Conservation (phyloP, 2,113 vertebrate genomes). For the Brachyhypopomus gauderio region DNA sequence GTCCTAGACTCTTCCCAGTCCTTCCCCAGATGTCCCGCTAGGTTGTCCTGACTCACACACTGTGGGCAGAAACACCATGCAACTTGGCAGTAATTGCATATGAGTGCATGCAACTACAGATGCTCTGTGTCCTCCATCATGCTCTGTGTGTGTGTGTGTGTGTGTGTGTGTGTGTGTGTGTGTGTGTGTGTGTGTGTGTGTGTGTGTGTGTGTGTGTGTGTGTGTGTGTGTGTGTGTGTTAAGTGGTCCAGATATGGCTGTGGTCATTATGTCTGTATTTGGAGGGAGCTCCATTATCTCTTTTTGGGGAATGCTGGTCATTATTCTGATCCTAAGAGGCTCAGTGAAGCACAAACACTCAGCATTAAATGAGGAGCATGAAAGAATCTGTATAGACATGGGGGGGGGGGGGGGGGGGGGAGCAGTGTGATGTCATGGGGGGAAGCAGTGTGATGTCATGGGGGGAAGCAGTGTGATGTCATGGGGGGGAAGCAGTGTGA, state of each 20-base stretch:
- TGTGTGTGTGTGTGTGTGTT: slow-evolving; percentile 16
- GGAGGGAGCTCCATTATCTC: background rate
- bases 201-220: background rate
- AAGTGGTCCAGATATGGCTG: background rate
- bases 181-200: background rate
- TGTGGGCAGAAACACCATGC: slow-evolving; percentile 25
- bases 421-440: background rate
- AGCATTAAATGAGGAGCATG: background rate
- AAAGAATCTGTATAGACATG: background rate
- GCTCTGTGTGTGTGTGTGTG: background rate
- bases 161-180: slow-evolving; percentile 12
- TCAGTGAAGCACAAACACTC: slow-evolving; percentile 32
- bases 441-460: background rate
- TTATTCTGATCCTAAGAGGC: slow-evolving; percentile 33
- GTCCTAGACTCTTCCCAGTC: too few relatives aligned
- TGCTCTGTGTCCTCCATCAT: background rate
- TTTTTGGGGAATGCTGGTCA: slow-evolving; percentile 15
- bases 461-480: background rate
- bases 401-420: too few relatives aligned
- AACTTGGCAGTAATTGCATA: background rate
- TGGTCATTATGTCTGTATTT: slow-evolving; percentile 26
- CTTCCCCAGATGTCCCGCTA: too few relatives aligned
- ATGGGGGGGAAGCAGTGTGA: too few relatives aligned
- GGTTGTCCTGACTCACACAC: background rate
- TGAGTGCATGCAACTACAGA: background rate